phyloP scores from a whole-genome alignment of 2,113 vertebrate genomes.

The Anhinga anhinga region DNA sequence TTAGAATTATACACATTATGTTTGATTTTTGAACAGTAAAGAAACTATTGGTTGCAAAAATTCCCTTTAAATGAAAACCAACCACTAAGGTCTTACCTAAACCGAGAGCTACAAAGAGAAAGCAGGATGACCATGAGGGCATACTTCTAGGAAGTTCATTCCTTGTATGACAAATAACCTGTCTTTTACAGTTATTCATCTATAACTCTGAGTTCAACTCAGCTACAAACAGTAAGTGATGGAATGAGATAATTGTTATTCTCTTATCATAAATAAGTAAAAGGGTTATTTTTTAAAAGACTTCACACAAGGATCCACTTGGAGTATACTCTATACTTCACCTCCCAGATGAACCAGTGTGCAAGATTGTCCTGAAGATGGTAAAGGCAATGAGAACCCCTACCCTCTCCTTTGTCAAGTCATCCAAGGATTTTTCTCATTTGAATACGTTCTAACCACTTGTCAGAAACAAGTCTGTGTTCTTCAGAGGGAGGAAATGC shows the following conservation, averaged over 20 bases:
- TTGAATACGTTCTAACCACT: background rate
- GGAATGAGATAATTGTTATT: background rate
- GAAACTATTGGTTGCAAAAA: background rate
- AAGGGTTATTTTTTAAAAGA: background rate
- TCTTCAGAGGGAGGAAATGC: background rate
- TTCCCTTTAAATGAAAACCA: background rate
- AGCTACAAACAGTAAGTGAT: background rate
- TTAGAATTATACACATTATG: background rate
- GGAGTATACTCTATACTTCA: background rate
- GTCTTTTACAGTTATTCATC: background rate
- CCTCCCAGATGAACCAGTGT: background rate
- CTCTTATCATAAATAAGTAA: no score
- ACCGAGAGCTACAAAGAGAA: background rate
- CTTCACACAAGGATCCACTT: background rate
- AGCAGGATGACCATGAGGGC: background rate
- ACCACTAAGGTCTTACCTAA: background rate
- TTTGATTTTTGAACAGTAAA: background rate
- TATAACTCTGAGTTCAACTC: background rate
- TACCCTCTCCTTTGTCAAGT: background rate
- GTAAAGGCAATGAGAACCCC: background rate
- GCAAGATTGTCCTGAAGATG: background rate
- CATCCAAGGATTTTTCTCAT: background rate
- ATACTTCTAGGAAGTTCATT: background rate
- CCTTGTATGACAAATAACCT: background rate
- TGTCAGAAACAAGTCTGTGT: background rate